These are phyloP conservation scores for Peromyscus maniculatus DNA, from an alignment of 2,113 vertebrate genomes.

Conservation along the genomic window DNA sequence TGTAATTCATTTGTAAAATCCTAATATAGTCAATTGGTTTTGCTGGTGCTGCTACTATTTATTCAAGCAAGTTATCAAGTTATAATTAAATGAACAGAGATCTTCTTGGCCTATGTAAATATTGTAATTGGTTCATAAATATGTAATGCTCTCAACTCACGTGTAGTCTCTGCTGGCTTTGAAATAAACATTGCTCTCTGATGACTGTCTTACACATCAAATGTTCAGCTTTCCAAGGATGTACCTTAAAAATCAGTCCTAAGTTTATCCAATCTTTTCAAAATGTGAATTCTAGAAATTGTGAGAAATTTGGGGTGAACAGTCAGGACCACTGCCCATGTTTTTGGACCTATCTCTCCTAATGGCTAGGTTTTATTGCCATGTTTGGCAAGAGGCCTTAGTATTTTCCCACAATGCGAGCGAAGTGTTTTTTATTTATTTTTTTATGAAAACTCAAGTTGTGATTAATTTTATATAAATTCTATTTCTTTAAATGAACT, in stretches of 20 bases:
- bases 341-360: not conserved
- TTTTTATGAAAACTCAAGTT: not conserved
- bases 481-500: not conserved
- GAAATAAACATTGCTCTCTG: constrained; percentile 40
- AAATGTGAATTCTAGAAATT: not conserved
- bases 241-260: constrained; percentile 49
- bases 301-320: not conserved
- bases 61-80: constrained; percentile 77
- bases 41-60: constrained; percentile 64
- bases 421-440: not conserved
- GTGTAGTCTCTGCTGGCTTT: constrained; percentile 65
- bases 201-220: constrained; percentile 49
- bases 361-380: too few relatives aligned
- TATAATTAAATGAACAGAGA: constrained; percentile 77
- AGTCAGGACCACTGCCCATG: too few relatives aligned
- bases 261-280: constrained; percentile 4
- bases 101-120: constrained; percentile 79
- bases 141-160: constrained; percentile 81
- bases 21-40: constrained; percentile 71
- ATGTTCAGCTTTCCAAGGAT: constrained; percentile 56
- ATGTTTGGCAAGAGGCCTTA: not conserved
- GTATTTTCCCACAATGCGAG: not conserved
- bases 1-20: constrained; percentile 76
- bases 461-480: not conserved
- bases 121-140: constrained; percentile 83